These are phyloP conservation scores for Drosophila bunnanda DNA, from an alignment of 2,888 invertebrate genomes.

Conservation along the genomic window DNA sequence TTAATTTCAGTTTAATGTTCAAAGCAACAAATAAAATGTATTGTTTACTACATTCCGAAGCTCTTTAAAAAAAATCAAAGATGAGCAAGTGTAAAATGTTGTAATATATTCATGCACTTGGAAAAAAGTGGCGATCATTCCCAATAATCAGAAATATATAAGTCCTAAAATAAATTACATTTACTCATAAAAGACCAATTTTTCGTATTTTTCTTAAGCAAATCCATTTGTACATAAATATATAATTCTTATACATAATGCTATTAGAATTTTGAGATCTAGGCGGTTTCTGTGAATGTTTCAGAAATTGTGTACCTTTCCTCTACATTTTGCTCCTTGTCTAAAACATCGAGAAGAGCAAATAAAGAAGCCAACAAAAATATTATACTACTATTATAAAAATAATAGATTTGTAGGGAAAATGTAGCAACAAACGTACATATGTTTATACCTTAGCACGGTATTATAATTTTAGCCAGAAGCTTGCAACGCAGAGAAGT, in stretches of 20 bases:
- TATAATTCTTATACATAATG: background rate
- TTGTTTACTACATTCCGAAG: slow-evolving; percentile 1
- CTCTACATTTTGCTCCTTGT: background rate
- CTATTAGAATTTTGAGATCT: too few species aligned
- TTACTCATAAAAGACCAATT: slow-evolving; percentile 4
- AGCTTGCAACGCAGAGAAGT: too few species aligned
- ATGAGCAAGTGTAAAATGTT: slow-evolving; percentile 6
- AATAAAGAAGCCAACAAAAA: background rate
- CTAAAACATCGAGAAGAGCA: background rate
- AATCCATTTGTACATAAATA: slow-evolving; percentile 6
- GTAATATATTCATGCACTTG: slow-evolving; percentile 3
- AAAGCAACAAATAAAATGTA: slow-evolving; percentile 35
- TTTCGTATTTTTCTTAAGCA: slow-evolving; percentile 1
- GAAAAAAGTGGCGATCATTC: slow-evolving; percentile 12
- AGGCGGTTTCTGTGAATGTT: background rate
- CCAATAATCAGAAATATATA: slow-evolving; percentile 7
- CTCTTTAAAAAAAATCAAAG: background rate
- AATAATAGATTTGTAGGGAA: background rate
- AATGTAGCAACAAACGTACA: too few species aligned
- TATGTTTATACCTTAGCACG: too few species aligned
- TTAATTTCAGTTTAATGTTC: slow-evolving; percentile 29
- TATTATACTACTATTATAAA: background rate
- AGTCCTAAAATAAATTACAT: slow-evolving; percentile 6
- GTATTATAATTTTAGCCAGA: too few species aligned
- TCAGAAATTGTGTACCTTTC: background rate